These are phyloP conservation scores for Volucella inflata DNA, from an alignment of 2,888 invertebrate genomes.

Conservation along the genomic window DNA sequence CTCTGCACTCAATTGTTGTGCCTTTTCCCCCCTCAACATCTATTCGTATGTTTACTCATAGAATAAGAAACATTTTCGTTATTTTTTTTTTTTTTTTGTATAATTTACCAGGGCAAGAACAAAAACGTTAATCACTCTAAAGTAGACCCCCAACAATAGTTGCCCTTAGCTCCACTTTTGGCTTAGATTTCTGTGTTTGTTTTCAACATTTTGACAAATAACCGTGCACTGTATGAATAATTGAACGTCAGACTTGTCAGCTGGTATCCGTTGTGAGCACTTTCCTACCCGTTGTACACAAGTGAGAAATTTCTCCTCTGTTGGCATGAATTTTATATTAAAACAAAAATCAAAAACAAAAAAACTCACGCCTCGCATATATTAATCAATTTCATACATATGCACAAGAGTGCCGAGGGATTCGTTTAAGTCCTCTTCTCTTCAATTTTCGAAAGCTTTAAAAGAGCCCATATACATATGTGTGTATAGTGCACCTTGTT, in stretches of 20 bases:
- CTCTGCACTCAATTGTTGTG: conserved; percentile 15
- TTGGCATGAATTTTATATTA: conserved; percentile 44
- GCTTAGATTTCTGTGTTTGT: conserved; percentile 32
- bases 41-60: not conserved
- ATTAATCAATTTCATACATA: conserved; percentile 42
- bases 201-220: conserved; percentile 54
- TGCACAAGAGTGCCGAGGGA: not conserved
- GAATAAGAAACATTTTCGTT: conserved; percentile 7
- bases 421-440: not conserved
- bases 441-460: not conserved
- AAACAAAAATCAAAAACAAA: not conserved
- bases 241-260: conserved; percentile 45
- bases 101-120: conserved; percentile 8
- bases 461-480: too few species aligned
- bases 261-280: conserved; percentile 24
- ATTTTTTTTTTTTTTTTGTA: conserved; percentile 1
- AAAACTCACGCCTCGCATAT: not conserved
- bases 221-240: conserved; percentile 45
- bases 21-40: not conserved
- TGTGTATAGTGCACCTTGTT: too few species aligned
- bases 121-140: conserved; percentile 35
- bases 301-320: conserved; percentile 23
- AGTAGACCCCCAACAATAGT: conserved; percentile 6
- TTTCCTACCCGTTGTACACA: not conserved
- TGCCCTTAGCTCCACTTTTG: not conserved